Evolutionary conservation across 2,888 invertebrate species (phyloP), one percentile per base, ranked within the genome.

Genomic region (Oxystoma pomonae): DNA sequence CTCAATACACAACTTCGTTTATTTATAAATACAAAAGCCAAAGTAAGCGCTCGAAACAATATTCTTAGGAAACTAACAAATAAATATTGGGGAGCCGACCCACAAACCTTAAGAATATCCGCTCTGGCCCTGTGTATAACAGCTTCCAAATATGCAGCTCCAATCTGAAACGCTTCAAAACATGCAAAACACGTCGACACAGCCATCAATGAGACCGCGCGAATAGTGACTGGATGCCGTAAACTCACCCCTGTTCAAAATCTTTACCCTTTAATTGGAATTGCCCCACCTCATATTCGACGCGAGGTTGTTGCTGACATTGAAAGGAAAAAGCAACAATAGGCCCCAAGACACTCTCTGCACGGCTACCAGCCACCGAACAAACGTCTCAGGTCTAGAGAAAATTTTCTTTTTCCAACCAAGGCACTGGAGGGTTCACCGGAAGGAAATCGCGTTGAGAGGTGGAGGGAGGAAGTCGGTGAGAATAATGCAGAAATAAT

Each of bases 21-120:
- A n/a, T n/a, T n/a, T n/a, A n/a, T n/a, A n/a, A n/a, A n/a, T n/a
- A n/a, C n/a, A 50, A 50, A 50, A n/a, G 50, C 50, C 50, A 50
- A 50, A 50, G 50, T 50, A 50, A 50, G 50, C 50, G 50, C 50
- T 9, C 50, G 50, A n/a, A n/a, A n/a, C n/a, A n/a, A n/a, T n/a
- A n/a, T n/a, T n/a, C 50, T 50, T 50, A 50, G 50, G 50, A 50
- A 50, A 50, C n/a, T 50, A n/a, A n/a, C n/a, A 50, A 50, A 50
- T 50, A 50, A n/a, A n/a, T n/a, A n/a, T n/a, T n/a, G n/a, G n/a
- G n/a, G n/a, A n/a, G n/a, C n/a, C n/a, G n/a, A n/a, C n/a, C n/a
- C n/a, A n/a, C n/a, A n/a, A n/a, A n/a, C n/a, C n/a, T n/a, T n/a
- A n/a, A n/a, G n/a, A n/a, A n/a, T n/a, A n/a, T n/a, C n/a, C n/a